phyloP scores from a whole-genome alignment of 2,888 invertebrate genomes.

The Zygogramma bicolorata region DNA sequence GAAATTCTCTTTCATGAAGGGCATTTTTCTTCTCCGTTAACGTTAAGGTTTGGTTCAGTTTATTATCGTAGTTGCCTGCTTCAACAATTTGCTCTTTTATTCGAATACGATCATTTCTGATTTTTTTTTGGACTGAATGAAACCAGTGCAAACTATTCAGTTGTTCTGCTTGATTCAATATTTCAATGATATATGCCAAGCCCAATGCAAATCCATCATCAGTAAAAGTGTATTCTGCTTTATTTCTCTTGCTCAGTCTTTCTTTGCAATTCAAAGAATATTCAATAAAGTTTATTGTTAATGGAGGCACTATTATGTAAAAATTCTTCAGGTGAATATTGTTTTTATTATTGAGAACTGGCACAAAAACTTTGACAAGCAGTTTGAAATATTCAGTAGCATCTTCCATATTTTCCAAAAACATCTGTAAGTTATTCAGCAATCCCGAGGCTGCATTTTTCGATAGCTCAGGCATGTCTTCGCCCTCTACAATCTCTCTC shows the following conservation, averaged over 20 bases:
- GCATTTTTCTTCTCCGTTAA: conserved; percentile 89
- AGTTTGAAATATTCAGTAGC: conserved; percentile 87
- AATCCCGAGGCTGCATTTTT: conserved; percentile 78
- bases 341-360: conserved; percentile 87
- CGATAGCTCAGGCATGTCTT: conserved; percentile 72
- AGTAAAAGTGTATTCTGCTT: conserved; percentile 89
- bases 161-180: conserved; percentile 85
- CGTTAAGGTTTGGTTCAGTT: conserved; percentile 91
- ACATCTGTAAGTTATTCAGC: conserved; percentile 81
- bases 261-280: conserved; percentile 93
- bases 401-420: conserved; percentile 87
- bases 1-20: conserved; percentile 84
- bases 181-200: conserved; percentile 89
- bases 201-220: conserved; percentile 99
- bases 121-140: conserved; percentile 83
- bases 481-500: conserved; percentile 73
- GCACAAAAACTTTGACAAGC: conserved; percentile 92
- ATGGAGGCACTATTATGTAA: conserved; percentile 91
- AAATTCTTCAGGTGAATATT: conserved; percentile 93
- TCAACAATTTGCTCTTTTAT: conserved; percentile 70
- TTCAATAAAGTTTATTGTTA: conserved; percentile 95
- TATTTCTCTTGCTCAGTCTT: conserved; percentile 91
- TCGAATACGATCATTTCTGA: conserved; percentile 72
- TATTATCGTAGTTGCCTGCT: conserved; percentile 78
- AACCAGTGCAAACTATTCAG: conserved; percentile 98